Evolutionary conservation across 2,113 vertebrate genomes (phyloP), one percentile per base, ranked within the genome.

Genomic region (Rhea pennata): DNA sequence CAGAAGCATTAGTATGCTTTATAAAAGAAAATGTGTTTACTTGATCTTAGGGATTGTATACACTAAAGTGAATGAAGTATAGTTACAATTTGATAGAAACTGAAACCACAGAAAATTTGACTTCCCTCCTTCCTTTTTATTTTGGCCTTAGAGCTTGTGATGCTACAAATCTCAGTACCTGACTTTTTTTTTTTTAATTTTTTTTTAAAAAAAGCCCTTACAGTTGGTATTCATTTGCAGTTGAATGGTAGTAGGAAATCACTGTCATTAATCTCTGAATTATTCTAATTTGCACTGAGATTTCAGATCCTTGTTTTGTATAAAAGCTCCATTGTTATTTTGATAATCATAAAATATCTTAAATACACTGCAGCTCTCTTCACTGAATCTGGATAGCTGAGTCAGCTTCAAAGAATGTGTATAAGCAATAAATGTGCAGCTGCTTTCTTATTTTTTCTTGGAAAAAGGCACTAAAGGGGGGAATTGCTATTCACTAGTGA

Each of bases 401-500:
- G 84, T 93, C 73, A 69, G 79, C 67, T 56, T 91, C 74, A 76
- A 79, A 91, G 81, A 88, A 66, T 27, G 44, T 46, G 33, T 65
- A 31, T 42, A 82, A 64, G 61, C 93, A 87, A 17, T 87, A 87
- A 65, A 42, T 79, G 10, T 89, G 76, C 54, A 92, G 81, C 94
- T 96, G 62, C 82, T 91, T 66, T 48, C 66, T 90, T 94, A 26
- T 64, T 66, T 87, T 87, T 51, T 26, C 59, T 48, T 76, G 73
- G 23, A 82, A 39, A 36, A 76, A 71, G 39, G 21, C 82, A 61
- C 46, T 85, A 72, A 90, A 85, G 75, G 67, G 58, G 46, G 89
- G 64, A 92, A 90, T 61, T 92, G 33, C 78, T 92, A 71, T 94
- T 96, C 78, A 78, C 59, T 72, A 86, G 31, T 42, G 33, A 29